These are phyloP conservation scores for Aplidium turbinatum DNA, from an alignment of 23 tunicate species.

Conservation along the genomic window DNA sequence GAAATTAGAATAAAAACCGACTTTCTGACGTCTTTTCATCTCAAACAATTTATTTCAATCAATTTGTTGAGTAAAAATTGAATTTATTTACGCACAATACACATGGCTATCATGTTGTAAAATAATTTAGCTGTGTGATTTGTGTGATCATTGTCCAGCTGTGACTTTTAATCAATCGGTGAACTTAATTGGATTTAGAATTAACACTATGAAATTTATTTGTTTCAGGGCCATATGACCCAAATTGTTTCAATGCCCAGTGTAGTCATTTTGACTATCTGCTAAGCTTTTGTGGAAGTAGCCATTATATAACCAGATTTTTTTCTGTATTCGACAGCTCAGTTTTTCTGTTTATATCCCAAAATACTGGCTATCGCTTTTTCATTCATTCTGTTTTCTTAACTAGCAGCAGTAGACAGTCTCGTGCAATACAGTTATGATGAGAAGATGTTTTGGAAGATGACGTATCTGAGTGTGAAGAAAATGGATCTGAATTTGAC, in stretches of 20 bases:
- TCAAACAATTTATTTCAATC: too few species aligned
- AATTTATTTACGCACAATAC: too few species aligned
- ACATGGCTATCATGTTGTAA: too few species aligned
- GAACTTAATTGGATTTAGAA: constrained; percentile 16
- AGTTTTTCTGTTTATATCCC: constrained; percentile 4
- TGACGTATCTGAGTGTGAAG: constrained; percentile 15
- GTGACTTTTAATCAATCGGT: constrained; percentile 14
- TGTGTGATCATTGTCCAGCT: too few species aligned
- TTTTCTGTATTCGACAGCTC: neutral
- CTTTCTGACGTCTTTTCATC: too few species aligned
- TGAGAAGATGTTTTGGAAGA: constrained; percentile 8
- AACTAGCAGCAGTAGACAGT: constrained; percentile 26
- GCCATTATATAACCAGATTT: constrained; percentile 18
- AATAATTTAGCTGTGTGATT: too few species aligned
- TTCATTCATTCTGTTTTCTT: neutral
- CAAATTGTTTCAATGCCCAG: constrained; percentile 29
- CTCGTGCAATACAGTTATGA: constrained; percentile 2
- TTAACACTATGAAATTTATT: constrained; percentile 19
- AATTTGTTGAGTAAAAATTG: too few species aligned
- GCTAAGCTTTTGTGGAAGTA: neutral
- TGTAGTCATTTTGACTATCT: constrained; percentile 20
- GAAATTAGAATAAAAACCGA: too few species aligned
- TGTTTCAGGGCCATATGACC: constrained; percentile 17
- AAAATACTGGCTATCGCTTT: constrained; percentile 19
- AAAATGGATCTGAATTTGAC: constrained; percentile 7